Base-by-base conservation (phyloP, 2,888 invertebrate genomes). In the Chrysomela aeneicollis region DNA sequence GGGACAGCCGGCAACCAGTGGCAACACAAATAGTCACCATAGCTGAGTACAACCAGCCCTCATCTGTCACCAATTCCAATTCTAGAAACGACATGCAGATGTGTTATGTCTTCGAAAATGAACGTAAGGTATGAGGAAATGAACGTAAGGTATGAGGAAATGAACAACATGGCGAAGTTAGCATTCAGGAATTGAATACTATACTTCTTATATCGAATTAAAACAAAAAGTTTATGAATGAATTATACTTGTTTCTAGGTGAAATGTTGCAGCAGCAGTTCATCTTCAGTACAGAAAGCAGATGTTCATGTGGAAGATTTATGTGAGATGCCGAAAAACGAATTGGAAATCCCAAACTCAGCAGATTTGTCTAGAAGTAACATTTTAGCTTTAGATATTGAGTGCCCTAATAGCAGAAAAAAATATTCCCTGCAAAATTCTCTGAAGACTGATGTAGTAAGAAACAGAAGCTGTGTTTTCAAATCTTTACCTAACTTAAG, bases 401-500 rank as follows among this genome's bases (percentile, higher is more conserved):
- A 82, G 71, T 80, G 81, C 71, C 79, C 77, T 69, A 74, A 78
- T 61, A 78, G 77, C 73, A 77, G 75, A 66, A 78, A 76, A 63
- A 77, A 78, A 69, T 76, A 76, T 64, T 75, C 75, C 64, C 70
- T 78, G 67, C 77, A 78, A 58, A 71, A 72, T 69, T 71, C 75
- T 54, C 70, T 75, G 60, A 81, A 79, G 78, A 76, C 79, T 77
- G 78, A 78, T 59, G 76, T 76, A 69, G 74, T 75, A 61, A 75
- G 73, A 62, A 76, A 76, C 69, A 74, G 71, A 65, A 81, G 80
- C 74, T 77, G 78, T 75, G 85, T 86, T 73, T 87, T 87, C 76
- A 87, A 87, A 79, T 87, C 87, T 75, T 86, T 91, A 85, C 90
- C 90, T 82, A 90, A 90, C 85, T 85, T 90, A 83, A 89, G 88